Evolutionary conservation across 1,140 invertebrate genomes (phyloP), one percentile per base, ranked within the genome.

Genomic region (Meloidogyne chitwoodi): DNA sequence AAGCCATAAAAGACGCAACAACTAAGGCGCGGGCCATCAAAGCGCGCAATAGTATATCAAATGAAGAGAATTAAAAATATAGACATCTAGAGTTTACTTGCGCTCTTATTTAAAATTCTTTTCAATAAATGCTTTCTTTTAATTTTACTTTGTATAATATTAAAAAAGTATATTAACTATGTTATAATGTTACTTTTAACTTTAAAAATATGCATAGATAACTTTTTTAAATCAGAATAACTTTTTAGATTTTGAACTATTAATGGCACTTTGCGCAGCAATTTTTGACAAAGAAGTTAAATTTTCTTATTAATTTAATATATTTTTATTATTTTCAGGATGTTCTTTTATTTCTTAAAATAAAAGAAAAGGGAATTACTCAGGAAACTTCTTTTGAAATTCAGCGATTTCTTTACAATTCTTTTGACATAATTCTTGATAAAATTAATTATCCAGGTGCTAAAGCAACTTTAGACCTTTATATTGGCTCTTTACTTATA

Each of bases 341-440:
- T 38, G 16, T 34, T 19, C 66, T 78, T 19, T 24, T 78, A 34
- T 85, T 68, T 62, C 56, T 77, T 27, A 67, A 72, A 62, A 44
- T 82, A 6, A 77, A 76, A 44, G 71, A 77, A 12, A 68, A 44
- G 62, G 48, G 48, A 56, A 22, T 56, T n/a, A 73, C 79, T n/a
- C 8, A 27, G 12, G 68, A 77, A 29, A 65, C 31, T 14, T 48
- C 56, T 5, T 27, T 41, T 16, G 81, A 85, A n/a, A 62, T 85
- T 26, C 75, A 85, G 27, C 72, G 76, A 22, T 83, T 83, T 41
- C 41, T 84, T 4, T 77, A 78, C 78, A 78, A 81, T 38, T 85
- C 83, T 2, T 74, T 77, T 26, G 83, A 83, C 66, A 83, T 83
- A 29, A 65, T 80, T 31, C 34, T 41, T 4, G 77, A 78, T n/a